Base-by-base conservation (phyloP, 2,888 invertebrate genomes). In the Drosophila monieri region DNA sequence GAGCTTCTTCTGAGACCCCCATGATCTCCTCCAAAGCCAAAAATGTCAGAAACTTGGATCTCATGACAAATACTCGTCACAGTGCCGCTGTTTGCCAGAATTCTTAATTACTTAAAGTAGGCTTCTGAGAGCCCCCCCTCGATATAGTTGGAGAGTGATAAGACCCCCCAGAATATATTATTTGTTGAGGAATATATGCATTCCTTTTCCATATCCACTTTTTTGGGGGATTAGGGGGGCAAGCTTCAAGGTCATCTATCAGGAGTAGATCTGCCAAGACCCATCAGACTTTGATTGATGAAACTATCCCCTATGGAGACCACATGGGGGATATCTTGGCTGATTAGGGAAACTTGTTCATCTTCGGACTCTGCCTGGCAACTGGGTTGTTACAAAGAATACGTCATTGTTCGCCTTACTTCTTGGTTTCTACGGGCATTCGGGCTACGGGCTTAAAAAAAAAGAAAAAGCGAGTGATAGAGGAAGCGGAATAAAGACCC, bases 391-490 rank as follows among this genome's bases (percentile, higher is more conserved):
- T 64, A 64, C 43, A 44, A 48, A 9, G 12, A 14, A 41, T 62
- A 64, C 62, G 62, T 64, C 62, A 64, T 44, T 43, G 43, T 62
- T 51, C 25, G 15, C 21, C 25, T 64, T 37, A 21, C 51, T 64
- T 15, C 37, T 25, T 15, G 44, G 62, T 52, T 62, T 62, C 64
- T 64, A 62, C 64, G 64, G 27, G 18, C 43, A 21, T 62, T n/a
- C n/a, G n/a, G n/a, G n/a, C n/a, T n/a, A n/a, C n/a, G n/a, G n/a
- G n/a, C n/a, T n/a, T n/a, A n/a, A 25, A 25, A 25, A 25, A 6
- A 25, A 25, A 15, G 10, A 39, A 32, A 25, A 25, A 6, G 21
- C 25, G 9, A 23, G 32, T 51, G 51, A 49, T 23, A 43, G 39
- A 12, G 23, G 23, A 9, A 30, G 47, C 39, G 46, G 37, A 43